Base-by-base conservation (phyloP, 2,888 invertebrate species). In the Stramonita haemastoma region DNA sequence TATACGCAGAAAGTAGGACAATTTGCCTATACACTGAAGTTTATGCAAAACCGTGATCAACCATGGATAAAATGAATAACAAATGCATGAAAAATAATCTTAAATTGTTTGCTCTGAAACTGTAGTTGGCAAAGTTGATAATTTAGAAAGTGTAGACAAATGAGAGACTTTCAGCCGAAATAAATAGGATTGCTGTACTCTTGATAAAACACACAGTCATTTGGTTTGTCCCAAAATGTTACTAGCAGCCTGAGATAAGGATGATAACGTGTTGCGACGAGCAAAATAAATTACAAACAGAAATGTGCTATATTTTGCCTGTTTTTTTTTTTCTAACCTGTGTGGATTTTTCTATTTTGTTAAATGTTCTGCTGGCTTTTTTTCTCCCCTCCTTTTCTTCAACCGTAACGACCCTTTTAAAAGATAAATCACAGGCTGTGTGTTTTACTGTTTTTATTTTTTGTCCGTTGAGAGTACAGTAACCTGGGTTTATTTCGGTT, bases 401-500 rank as follows among this genome's bases (percentile, higher is more conserved):
- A 79, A 17, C 15, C 36, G 26, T 6, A 83, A 46, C 36, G 36
- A 22, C 81, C 81, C 81, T 83, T n/a, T 29, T 46, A 11, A 46
- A 83, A 46, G 22, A 83, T 6, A 83, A 36, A 46, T 15, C 15
- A 13, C 84, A 32, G 86, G 66, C 86, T 86, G 86, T 86, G 86
- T 86, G 66, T 66, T 22, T 86, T 86, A 32, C 34, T 46, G 46
- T 46, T 46, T 46, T 46, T 46, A 8, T 2, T 46, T 46, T 46
- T 46, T 29, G 29, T 86, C 29, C 34, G 34, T 86, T 57, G 86
- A 26, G 86, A 86, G 86, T 86, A 86, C 86, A 86, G 86, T 86
- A 86, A 86, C 66, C 66, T 34, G 60, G 86, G 29, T 86, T 86
- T 86, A 86, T 86, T 86, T 86, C 86, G 86, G 86, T 86, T 86